These are phyloP conservation scores for Escarpia spicata DNA, from an alignment of 2,888 invertebrate species.

Conservation along the genomic window DNA sequence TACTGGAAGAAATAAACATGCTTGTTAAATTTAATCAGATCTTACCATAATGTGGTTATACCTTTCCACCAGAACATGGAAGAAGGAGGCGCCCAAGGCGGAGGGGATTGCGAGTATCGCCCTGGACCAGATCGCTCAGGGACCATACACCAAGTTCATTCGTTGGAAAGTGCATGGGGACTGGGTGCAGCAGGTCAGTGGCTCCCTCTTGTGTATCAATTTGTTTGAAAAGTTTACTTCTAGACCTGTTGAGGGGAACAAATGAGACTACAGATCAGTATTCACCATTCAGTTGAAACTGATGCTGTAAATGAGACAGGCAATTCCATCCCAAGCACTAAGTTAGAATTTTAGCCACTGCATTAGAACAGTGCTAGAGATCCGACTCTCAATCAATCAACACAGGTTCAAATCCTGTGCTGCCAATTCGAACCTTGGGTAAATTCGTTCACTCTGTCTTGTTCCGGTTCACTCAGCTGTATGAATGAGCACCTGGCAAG, in stretches of 20 bases:
- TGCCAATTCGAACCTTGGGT: no score
- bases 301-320: no score
- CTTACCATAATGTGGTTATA: neutral
- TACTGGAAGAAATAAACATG: neutral
- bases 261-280: no score
- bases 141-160: slow-evolving; percentile 59
- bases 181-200: slow-evolving; percentile 64
- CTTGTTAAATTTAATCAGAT: neutral
- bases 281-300: no score
- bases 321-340: neutral
- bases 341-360: neutral
- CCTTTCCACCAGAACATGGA: slow-evolving; percentile 56
- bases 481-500: no score
- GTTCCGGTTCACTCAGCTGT: no score
- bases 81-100: slow-evolving; percentile 60
- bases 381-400: no score
- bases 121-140: slow-evolving; percentile 56
- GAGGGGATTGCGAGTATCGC: slow-evolving; percentile 63
- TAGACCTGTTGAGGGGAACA: neutral
- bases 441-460: no score
- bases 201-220: neutral
- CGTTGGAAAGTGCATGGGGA: slow-evolving; percentile 65
- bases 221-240: neutral
- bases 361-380: no score
- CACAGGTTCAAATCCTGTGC: no score